A percentile compares a stretch with the other conserved stretches of the same genome.
Evolutionary conservation across 2,797 vertebrate genomes (phyloP).

Genomic region (Betta splendens): DNA sequence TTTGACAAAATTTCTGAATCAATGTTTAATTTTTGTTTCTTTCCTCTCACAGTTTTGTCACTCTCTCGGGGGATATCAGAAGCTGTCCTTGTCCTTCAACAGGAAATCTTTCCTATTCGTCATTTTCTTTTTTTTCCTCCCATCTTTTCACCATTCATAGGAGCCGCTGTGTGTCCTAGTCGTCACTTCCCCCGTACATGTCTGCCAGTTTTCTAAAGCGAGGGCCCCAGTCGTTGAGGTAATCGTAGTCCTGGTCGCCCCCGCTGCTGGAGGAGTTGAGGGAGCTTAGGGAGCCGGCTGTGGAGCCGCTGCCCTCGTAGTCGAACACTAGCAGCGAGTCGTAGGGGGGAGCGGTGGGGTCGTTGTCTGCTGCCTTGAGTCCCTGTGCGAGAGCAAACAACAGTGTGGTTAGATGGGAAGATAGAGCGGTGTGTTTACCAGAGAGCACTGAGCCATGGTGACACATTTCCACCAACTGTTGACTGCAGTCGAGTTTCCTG

Average conservation of each 20-base stretch:
- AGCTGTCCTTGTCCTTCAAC: constrained; percentile 89
- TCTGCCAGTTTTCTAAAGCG: constrained; percentile 99
- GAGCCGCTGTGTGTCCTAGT: constrained; percentile 77
- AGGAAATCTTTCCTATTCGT: constrained; percentile 69
- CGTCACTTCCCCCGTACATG: constrained; percentile 97
- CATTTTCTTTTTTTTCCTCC: constrained; percentile 31
- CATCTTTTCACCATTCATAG: constrained; percentile 33
- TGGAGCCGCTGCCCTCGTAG: constrained; percentile 97
- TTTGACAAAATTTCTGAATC: constrained; percentile 74
- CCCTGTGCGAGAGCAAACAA: constrained; percentile 80
- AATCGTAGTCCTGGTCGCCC: constrained; percentile 98
- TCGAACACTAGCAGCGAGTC: constrained; percentile 99
- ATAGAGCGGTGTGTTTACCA: constrained; percentile 47
- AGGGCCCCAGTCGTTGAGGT: constrained; percentile 99
- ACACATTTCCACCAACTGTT: constrained; percentile 2
- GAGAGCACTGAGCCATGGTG: constrained; percentile 22
- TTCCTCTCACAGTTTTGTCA: constrained; percentile 78
- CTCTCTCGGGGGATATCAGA: constrained; percentile 87
- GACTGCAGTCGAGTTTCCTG: constrained; percentile 52
- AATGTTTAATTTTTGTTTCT: constrained; percentile 68
- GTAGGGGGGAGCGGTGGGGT: constrained; percentile 95
- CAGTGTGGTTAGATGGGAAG: constrained; percentile 44
- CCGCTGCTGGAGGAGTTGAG: constrained; percentile 98
- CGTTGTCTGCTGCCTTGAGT: constrained; percentile 97
- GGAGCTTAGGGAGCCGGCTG: constrained; percentile 96